Conservation (phyloP, 2,888 invertebrate species). For the Baccha elongata region DNA sequence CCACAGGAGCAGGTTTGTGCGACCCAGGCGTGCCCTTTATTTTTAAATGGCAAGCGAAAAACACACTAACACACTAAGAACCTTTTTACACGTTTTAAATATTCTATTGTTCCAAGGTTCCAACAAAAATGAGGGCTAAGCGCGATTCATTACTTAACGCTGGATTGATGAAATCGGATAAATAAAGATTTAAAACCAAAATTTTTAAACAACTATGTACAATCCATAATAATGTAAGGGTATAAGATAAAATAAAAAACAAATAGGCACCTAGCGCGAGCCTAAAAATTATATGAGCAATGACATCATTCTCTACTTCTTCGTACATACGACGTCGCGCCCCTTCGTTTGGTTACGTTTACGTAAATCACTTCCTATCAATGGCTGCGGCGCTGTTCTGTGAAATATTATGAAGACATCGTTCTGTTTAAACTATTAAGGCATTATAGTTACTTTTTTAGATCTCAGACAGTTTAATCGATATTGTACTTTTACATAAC, state of each 20-base stretch:
- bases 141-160: slow-evolving; percentile 27
- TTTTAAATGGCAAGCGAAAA: too few species aligned
- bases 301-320: slow-evolving; percentile 72
- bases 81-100: too few species aligned
- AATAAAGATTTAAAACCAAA: slow-evolving; percentile 58
- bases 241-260: slow-evolving; percentile 43
- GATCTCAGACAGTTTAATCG: too few species aligned
- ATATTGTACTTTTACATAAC: too few species aligned
- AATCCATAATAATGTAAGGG: slow-evolving; percentile 6
- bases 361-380: neutral
- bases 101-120: too few species aligned
- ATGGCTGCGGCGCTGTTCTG: neutral
- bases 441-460: too few species aligned
- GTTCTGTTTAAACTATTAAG: too few species aligned
- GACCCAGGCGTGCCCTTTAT: too few species aligned
- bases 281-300: slow-evolving; percentile 68
- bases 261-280: slow-evolving; percentile 17
- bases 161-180: slow-evolving; percentile 27
- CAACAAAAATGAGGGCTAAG: too few species aligned
- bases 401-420: too few species aligned
- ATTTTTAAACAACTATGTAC: slow-evolving; percentile 31
- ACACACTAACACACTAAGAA: too few species aligned
- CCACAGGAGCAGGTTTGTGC: too few species aligned
- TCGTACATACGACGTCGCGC: neutral
- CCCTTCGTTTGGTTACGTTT: neutral